Percentiles rank a stretch among this genome's conserved stretches.
Evolutionary conservation across 2,888 invertebrate species (phyloP).

Genomic region (Thumatha senex): DNA sequence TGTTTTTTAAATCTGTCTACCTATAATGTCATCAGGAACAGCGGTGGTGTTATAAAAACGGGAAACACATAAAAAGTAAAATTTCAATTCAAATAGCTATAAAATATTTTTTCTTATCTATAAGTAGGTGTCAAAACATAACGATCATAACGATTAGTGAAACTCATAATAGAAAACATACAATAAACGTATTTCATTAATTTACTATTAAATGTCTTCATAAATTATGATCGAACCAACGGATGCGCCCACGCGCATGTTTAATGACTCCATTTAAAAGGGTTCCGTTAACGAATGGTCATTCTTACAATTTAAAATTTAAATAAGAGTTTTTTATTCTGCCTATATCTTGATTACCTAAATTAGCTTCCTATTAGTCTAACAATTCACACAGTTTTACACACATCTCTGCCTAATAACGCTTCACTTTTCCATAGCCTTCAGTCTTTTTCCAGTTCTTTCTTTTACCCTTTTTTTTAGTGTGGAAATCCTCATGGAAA

Average conservation of each 20-base stretch:
- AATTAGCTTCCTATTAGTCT: no score
- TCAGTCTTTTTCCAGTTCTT: no score
- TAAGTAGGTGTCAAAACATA: conserved; percentile 62
- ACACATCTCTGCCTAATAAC: no score
- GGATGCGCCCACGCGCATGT: conserved; percentile 49
- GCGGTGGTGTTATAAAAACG: no score
- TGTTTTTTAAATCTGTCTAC: no score
- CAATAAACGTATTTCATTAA: conserved; percentile 45
- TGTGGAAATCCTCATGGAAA: no score
- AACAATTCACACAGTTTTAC: no score
- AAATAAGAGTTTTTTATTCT: no score
- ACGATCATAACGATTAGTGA: conserved; percentile 44
- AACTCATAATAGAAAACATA: conserved; percentile 48
- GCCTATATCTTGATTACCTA: no score
- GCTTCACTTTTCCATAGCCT: no score
- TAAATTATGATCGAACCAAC: conserved; percentile 53
- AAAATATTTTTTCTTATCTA: conserved; percentile 18
- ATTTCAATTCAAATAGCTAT: conserved; percentile 6
- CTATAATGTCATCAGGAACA: no score
- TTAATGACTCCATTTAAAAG: conserved; percentile 33
- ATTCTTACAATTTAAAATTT: not conserved
- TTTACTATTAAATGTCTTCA: conserved; percentile 52
- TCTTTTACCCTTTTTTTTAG: no score
- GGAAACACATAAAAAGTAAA: conserved; percentile 4
- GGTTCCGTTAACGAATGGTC: conserved; percentile 14